Percentiles rank a stretch among this genome's conserved stretches.
Evolutionary conservation across 2,797 vertebrate genomes (phyloP).

Genomic region (Melanitta fusca): DNA sequence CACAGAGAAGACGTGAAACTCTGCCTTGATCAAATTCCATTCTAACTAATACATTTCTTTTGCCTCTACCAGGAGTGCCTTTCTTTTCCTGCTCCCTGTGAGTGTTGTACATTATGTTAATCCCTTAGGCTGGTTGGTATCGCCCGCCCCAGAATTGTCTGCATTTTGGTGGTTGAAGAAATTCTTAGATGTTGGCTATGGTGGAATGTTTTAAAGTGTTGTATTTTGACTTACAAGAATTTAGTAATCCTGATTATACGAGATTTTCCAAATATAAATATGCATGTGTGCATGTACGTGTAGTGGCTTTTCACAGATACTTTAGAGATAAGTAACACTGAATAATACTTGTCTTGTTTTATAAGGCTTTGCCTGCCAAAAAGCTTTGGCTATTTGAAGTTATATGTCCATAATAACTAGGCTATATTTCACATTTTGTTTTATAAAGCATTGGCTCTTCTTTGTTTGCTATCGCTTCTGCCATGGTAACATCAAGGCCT

Average conservation of each 20-base stretch:
- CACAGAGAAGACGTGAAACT: neutral
- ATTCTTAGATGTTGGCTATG: neutral
- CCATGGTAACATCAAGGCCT: conserved; percentile 47
- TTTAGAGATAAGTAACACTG: neutral
- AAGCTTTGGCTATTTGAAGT: neutral
- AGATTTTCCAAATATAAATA: neutral
- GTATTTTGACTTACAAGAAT: neutral
- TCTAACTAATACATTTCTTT: neutral
- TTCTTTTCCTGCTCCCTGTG: neutral
- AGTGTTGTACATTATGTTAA: neutral
- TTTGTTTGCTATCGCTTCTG: conserved; percentile 50
- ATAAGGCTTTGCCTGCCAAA: neutral
- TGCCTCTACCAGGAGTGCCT: neutral
- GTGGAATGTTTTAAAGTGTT: neutral
- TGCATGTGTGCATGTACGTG: neutral
- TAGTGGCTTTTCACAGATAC: neutral
- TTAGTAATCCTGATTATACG: neutral
- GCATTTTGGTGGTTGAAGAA: neutral
- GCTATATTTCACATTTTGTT: conserved; percentile 44
- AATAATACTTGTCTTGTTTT: conserved; percentile 1
- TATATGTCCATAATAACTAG: neutral
- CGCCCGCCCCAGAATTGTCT: neutral
- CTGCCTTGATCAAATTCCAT: neutral
- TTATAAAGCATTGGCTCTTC: conserved; percentile 6
- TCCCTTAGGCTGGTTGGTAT: neutral